Base-by-base conservation (phyloP, 1,140 invertebrate genomes). In the Bathynomus jamesi region DNA sequence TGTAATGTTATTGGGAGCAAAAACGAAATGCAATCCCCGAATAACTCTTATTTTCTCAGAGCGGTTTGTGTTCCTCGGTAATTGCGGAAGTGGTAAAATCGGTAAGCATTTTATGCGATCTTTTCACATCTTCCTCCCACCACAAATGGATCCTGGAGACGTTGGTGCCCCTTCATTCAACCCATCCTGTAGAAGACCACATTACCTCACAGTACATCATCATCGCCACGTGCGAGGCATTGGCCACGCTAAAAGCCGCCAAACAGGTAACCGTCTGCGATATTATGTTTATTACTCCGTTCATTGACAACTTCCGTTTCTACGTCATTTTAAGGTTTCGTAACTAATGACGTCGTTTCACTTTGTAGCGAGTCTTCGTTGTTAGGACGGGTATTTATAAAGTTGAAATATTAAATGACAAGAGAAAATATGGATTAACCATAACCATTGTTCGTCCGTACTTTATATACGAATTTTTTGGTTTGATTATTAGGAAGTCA, bases 131-230 rank as follows among this genome's bases (percentile, higher is more conserved):
- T 74, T 82, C 84, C 71, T 80, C 83, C 1, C 90, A 92, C 79
- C 91, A 87, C 80, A 84, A 86, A 73, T 91, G 89, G 89, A 88
- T 91, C 87, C 80, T 90, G 61, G 86, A 89, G 68, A 84, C 84
- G 0, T 87, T 88, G 77, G 77, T 89, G 40, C 87, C 89, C 53
- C 80, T 91, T 2, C 83, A 85, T n/a, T 86, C 85, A 73, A 80
- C 79, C 27, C 88, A 91, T 78, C 84, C 85, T 1, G 69, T 81
- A 0, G 89, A 91, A 79, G 89, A 92, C 83, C 88, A 90, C 78
- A 84, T 91, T n/a, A 78, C 90, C 11, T 84, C 86, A 78, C 87
- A 88, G 76, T 89, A 90, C 79, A 79, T 92, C 7, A 84, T 88
- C 21, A 80, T 90, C n/a, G 89, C 86, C 5, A 83, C 88, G 25